Base-by-base conservation (phyloP, 2,888 invertebrate species). In the Leucoptera coffeella region DNA sequence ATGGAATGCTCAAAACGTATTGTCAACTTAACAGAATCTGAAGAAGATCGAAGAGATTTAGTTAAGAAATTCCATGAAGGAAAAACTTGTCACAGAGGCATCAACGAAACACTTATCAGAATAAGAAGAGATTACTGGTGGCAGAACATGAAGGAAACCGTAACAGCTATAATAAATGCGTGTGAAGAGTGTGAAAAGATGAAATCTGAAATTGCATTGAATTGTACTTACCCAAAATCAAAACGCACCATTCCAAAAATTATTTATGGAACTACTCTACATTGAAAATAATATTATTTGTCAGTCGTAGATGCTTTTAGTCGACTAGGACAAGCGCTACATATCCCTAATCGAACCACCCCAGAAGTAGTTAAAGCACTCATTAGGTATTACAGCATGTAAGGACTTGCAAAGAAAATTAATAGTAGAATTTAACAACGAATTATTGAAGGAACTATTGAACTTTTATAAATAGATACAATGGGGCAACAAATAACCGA, bases 141-240 rank as follows among this genome's bases (percentile, higher is more conserved):
- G 29, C 27, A 27, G 8, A 27, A 27, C n/a, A 24, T 30, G 30
- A 23, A 15, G 11, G 27, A 30, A 4, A 14, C 8, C 2, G 26
- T 30, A 4, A 25, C 24, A 12, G 27, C 17, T 21, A 17, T 10
- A n/a, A 24, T 29, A 25, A 29, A 24, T 14, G 12, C 13, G 8
- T 35, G 38, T 13, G 29, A 32, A 22, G 29, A 29, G 15, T 37
- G 37, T 21, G 30, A 12, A 10, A 4, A 7, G 7, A 13, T 24
- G 24, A 2, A 25, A 11, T 15, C 27, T 27, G 30, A 15, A 33
- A 32, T 13, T 39, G 38, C 29, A 38, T 36, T 22, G 35, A 37
- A 21, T 15, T 38, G 20, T 31, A 35, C 14, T 42, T 3, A 41
- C 35, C 1, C 35, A 37, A 27, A 39, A 38, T 2, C 32, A 38